Conservation (phyloP, 2,797 vertebrate genomes). For the Columba guinea region DNA sequence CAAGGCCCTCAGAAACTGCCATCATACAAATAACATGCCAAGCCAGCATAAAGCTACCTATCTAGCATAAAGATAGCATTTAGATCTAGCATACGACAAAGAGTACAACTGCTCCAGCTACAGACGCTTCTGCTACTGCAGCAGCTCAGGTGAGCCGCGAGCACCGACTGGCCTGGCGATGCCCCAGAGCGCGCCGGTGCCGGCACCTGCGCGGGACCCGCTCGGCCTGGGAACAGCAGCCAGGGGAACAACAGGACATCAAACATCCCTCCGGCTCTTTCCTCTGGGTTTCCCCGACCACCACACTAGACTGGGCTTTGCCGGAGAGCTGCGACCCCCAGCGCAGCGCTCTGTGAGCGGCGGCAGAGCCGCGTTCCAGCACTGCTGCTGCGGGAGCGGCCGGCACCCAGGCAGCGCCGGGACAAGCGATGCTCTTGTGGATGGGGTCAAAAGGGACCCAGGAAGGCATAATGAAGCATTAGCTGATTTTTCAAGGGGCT, state of each 20-base stretch:
- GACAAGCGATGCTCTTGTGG: neutral
- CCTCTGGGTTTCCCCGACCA: neutral
- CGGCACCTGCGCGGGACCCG: neutral
- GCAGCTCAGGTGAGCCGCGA: neutral
- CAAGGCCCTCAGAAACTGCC: neutral
- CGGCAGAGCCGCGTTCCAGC: neutral
- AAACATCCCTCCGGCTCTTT: neutral
- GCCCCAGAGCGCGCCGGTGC: neutral
- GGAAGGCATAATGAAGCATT: neutral
- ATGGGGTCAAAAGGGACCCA: neutral
- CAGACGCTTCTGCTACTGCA: neutral
- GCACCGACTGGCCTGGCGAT: fast-evolving
- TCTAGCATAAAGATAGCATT: too few species aligned
- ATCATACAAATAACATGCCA: neutral
- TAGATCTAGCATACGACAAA: neutral
- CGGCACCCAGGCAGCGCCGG: neutral
- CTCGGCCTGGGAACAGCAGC: neutral
- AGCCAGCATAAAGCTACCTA: too few species aligned
- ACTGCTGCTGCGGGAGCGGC: neutral
- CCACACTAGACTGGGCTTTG: neutral
- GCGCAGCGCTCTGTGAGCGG: neutral
- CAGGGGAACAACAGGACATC: neutral
- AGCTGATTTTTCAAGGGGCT: constrained; percentile 57
- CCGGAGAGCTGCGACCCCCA: neutral
- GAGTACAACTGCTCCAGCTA: neutral